Evolutionary conservation across 2,797 vertebrate genomes (phyloP).

Genomic region (Harpagifer antarcticus): DNA sequence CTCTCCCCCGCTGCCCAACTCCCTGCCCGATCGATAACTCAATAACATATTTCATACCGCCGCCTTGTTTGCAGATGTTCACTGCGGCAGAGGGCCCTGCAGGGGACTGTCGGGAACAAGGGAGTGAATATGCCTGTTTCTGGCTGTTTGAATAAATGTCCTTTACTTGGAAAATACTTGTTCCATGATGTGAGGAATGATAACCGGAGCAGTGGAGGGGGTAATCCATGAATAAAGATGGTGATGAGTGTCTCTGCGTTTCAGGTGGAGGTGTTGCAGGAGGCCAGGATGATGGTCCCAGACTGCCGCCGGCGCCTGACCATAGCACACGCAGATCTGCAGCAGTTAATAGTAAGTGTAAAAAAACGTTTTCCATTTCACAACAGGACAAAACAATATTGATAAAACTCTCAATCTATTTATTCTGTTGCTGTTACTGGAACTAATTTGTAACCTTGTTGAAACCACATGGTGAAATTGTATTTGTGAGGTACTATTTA

Average conservation of each 20-base stretch:
- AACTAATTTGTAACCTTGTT: background rate
- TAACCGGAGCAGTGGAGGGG: background rate
- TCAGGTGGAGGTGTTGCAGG: conserved; percentile 93
- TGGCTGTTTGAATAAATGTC: conserved; percentile 29
- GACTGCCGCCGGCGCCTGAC: conserved; percentile 93
- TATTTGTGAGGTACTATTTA: background rate
- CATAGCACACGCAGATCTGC: conserved; percentile 89
- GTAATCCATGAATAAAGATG: conserved; percentile 5
- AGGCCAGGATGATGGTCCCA: conserved; percentile 96
- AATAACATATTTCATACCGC: conserved; percentile 92
- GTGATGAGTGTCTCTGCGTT: conserved; percentile 47
- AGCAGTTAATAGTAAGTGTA: conserved; percentile 88
- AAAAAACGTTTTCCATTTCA: background rate
- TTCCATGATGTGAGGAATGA: conserved; percentile 29
- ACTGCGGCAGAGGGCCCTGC: conserved; percentile 82
- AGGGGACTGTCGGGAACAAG: conserved; percentile 29
- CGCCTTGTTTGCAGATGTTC: conserved; percentile 89
- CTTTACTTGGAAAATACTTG: conserved; percentile 26
- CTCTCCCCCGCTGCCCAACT: conserved; percentile 84
- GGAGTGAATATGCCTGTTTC: conserved; percentile 26
- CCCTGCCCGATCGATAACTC: conserved; percentile 93
- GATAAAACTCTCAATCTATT: background rate
- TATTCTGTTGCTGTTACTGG: background rate
- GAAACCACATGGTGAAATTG: background rate
- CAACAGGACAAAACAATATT: background rate